phyloP scores from a whole-genome alignment of 2,113 vertebrate species.

The Acrocephalus arundinaceus region DNA sequence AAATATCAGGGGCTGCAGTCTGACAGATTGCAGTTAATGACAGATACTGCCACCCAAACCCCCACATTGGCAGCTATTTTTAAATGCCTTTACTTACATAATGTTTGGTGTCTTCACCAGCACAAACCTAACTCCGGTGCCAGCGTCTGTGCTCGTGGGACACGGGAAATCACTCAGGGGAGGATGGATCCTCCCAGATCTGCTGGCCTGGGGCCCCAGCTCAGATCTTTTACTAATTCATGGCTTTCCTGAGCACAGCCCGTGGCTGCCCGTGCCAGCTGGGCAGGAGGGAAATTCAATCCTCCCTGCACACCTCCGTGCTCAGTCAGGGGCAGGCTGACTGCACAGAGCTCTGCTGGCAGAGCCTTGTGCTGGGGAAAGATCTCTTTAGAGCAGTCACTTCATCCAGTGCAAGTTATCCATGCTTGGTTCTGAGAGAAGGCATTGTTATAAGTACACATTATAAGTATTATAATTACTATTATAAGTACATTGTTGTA shows the following conservation, averaged over 20 bases:
- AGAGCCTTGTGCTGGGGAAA: neutral
- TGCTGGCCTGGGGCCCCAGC: slow-evolving; percentile 36
- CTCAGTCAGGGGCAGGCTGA: neutral
- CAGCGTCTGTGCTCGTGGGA: neutral
- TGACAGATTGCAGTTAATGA: slow-evolving; percentile 11
- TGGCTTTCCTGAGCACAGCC: slow-evolving; percentile 69
- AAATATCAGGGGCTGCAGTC: neutral
- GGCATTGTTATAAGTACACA: too few relatives aligned
- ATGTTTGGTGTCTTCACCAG: neutral
- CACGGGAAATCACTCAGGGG: neutral
- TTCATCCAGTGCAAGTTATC: accelerated
- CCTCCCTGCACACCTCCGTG: neutral
- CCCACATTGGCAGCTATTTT: neutral
- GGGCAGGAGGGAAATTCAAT: slow-evolving; percentile 76
- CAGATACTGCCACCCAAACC: neutral
- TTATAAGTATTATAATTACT: too few relatives aligned
- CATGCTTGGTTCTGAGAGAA: accelerated
- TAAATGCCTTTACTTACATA: slow-evolving; percentile 23
- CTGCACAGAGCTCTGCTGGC: neutral
- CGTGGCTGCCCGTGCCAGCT: slow-evolving; percentile 77
- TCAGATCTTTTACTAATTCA: slow-evolving; percentile 85
- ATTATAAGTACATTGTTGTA: too few relatives aligned
- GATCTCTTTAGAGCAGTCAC: neutral
- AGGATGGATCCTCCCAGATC: neutral
- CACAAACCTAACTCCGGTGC: neutral